Percentiles rank a stretch among this genome's conserved stretches.
Evolutionary conservation across 2,113 vertebrate genomes (phyloP).

Genomic region (Plotosus lineatus): DNA sequence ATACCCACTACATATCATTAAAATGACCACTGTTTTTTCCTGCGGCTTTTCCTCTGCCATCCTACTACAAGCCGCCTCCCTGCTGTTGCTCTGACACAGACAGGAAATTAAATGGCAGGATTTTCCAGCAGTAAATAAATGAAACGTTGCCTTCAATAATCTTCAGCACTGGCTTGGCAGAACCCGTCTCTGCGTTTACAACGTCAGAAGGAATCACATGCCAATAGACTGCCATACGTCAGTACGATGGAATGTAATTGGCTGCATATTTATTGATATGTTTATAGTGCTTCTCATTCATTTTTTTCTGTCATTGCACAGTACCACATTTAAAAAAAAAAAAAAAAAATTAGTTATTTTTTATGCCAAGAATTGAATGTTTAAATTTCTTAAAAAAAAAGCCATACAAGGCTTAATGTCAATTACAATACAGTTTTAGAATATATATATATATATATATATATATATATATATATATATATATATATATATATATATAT

Average conservation of each 20-base stretch:
- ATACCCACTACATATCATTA: conserved; percentile 63
- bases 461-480: too few relatives aligned
- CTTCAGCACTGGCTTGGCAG: conserved; percentile 35
- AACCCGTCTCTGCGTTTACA: conserved; percentile 42
- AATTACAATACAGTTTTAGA: too few relatives aligned
- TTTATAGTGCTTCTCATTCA: background rate
- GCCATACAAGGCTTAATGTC: background rate
- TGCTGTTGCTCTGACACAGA: conserved; percentile 54
- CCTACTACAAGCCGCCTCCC: conserved; percentile 32
- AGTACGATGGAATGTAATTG: conserved; percentile 23
- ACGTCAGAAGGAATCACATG: conserved; percentile 25
- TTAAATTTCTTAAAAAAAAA: background rate
- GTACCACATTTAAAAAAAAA: background rate
- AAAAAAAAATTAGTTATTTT: background rate
- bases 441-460: too few relatives aligned
- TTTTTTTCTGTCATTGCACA: conserved; percentile 25
- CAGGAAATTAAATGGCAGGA: conserved; percentile 64
- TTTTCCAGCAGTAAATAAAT: conserved; percentile 50
- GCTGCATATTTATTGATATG: conserved; percentile 2
- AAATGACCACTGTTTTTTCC: conserved; percentile 47
- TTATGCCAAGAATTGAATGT: background rate
- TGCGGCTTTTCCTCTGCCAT: conserved; percentile 40
- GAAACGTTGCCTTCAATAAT: conserved; percentile 49
- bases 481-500: too few relatives aligned
- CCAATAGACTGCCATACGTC: conserved; percentile 11